Evolutionary conservation across 1,140 invertebrate genomes (phyloP).

Genomic region (Phymastichus coffea): DNA sequence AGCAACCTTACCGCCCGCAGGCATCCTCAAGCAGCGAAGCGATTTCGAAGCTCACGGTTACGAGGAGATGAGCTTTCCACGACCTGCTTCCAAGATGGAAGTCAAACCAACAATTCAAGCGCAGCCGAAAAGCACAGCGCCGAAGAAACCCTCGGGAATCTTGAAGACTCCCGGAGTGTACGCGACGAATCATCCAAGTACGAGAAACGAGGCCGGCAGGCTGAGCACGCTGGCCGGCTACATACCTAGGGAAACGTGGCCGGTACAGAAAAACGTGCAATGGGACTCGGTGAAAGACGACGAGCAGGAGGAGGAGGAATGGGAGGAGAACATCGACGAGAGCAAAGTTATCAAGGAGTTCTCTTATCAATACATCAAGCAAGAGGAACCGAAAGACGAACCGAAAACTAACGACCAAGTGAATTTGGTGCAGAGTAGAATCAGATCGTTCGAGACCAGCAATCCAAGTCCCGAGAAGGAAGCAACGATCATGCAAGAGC

Average conservation of each 20-base stretch:
- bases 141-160: slow-evolving; percentile 45
- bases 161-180: slow-evolving; percentile 41
- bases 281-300: slow-evolving; percentile 40
- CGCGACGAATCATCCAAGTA: slow-evolving; percentile 24
- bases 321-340: slow-evolving; percentile 51
- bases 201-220: slow-evolving; percentile 28
- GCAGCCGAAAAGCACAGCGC: background rate
- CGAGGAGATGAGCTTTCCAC: slow-evolving; percentile 42
- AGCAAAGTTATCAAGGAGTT: slow-evolving; percentile 53
- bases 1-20: slow-evolving; percentile 22
- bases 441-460: slow-evolving; percentile 54
- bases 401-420: slow-evolving; percentile 27
- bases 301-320: slow-evolving; percentile 37
- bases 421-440: slow-evolving; percentile 59
- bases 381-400: slow-evolving; percentile 36
- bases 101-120: background rate
- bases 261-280: slow-evolving; percentile 45
- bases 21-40: background rate
- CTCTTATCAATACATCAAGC: slow-evolving; percentile 55
- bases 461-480: slow-evolving; percentile 38
- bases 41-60: slow-evolving; percentile 25
- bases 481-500: slow-evolving; percentile 51
- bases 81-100: background rate
- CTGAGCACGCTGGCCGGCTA: slow-evolving; percentile 35
- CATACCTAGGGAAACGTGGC: slow-evolving; percentile 32